Percentiles rank a stretch among this genome's conserved stretches.
phyloP scores from a whole-genome alignment of 1,140 invertebrate genomes.

The Antheraea pernyi region DNA sequence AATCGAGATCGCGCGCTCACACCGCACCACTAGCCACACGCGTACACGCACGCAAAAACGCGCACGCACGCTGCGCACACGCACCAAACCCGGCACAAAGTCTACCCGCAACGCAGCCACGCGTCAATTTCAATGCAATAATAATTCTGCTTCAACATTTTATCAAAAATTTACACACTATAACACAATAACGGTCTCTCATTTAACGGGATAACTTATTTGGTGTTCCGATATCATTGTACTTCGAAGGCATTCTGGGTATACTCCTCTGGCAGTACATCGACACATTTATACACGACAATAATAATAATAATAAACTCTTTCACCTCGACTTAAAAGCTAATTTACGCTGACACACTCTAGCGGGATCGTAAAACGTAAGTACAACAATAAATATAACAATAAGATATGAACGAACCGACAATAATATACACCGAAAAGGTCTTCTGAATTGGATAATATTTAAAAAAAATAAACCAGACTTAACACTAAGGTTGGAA shows the following conservation, averaged over 20 bases:
- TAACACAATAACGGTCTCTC: too few species aligned
- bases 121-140: constrained; percentile 7
- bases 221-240: neutral
- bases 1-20: constrained; percentile 53
- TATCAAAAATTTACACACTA: neutral
- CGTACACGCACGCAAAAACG: constrained; percentile 4
- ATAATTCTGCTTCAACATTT: neutral
- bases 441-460: neutral
- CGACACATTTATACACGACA: constrained; percentile 3
- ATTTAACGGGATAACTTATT: neutral
- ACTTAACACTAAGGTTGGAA: too few species aligned
- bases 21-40: constrained; percentile 23
- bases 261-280: constrained; percentile 16
- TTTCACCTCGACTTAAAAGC: constrained; percentile 22
- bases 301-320: constrained; percentile 23
- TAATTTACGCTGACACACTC: neutral
- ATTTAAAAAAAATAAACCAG: too few species aligned
- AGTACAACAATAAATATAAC: neutral
- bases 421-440: neutral
- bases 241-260: neutral
- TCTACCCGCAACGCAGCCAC: constrained; percentile 19
- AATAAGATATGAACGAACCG: neutral
- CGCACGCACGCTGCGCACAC: constrained; percentile 17
- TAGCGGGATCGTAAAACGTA: neutral
- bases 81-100: neutral